Evolutionary conservation across 2,113 vertebrate genomes (phyloP), one percentile per base, ranked within the genome.

Genomic region (Psammodynastes pulverulentus): DNA sequence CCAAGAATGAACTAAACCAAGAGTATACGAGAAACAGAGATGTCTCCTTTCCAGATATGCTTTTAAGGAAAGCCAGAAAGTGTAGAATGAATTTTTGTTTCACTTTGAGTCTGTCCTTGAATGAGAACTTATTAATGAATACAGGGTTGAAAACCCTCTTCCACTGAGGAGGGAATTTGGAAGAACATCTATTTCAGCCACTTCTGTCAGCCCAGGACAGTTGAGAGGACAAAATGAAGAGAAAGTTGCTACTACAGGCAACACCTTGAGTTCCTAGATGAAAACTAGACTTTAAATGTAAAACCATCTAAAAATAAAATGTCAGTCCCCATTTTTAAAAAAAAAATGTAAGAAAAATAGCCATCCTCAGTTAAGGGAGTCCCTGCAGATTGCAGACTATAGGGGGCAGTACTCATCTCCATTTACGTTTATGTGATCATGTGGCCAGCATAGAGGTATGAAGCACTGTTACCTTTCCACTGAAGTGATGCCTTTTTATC

Each of bases 1-100:
- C 91, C 87, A 94, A n/a, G 91, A 92, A 93, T 91, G 89, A 91
- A 95, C 67, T 54, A 39, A 94, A 91, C 19, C 62, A 91, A 86
- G 90, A 87, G 49, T 72, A 79, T 15, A 86, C 93, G 90, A 23
- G 6, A 84, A 94, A 94, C 93, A 24, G 48, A n/a, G 8, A 19
- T n/a, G 9, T 52, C 54, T 88, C 92, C 46, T 94, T 92, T 91
- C 91, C 90, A 72, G 93, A 51, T 23, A 24, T 39, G 58, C 93
- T 72, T 56, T 84, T 86, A 86, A 86, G 48, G 26, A 39, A 79
- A 79, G 67, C 34, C n/a, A 90, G 34, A 1, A 43, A 91, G 56
- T 52, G 4, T 53, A 53, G n/a, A 39, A 8, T 9, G 49, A 39
- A 39, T 4, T 39, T 53, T 53, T 58, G 58, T 62, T 88, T 34